These are phyloP conservation scores for Eumeta japonica DNA, from an alignment of 1,140 invertebrate species.

Conservation along the genomic window DNA sequence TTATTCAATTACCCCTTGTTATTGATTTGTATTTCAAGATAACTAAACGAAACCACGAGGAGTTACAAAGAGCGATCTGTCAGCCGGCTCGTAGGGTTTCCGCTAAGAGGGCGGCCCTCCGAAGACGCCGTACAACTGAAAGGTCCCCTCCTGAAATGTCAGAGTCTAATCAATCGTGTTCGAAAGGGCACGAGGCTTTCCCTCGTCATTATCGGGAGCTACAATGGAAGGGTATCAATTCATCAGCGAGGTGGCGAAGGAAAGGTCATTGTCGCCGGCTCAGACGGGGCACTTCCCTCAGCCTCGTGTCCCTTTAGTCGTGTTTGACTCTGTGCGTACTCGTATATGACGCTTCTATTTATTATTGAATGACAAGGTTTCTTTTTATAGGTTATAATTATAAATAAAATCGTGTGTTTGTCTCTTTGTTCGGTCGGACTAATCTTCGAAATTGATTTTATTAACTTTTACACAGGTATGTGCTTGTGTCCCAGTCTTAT, in stretches of 20 bases:
- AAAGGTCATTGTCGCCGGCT: slow-evolving; percentile 22
- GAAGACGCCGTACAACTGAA: slow-evolving; percentile 31
- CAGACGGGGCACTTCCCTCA: slow-evolving; percentile 33
- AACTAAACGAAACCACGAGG: too few species aligned
- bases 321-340: too few species aligned
- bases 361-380: slow-evolving; percentile 17
- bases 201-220: slow-evolving; percentile 34
- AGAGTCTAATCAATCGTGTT: slow-evolving; percentile 45
- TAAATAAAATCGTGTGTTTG: too few species aligned
- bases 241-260: slow-evolving; percentile 30
- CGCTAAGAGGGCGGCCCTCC: too few species aligned
- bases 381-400: neutral
- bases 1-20: too few species aligned
- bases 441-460: too few species aligned
- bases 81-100: slow-evolving; percentile 25
- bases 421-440: too few species aligned
- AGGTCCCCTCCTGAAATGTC: slow-evolving; percentile 43
- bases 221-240: slow-evolving; percentile 22
- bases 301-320: too few species aligned
- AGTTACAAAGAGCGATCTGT: neutral
- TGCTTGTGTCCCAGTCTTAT: too few species aligned
- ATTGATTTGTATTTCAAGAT: too few species aligned
- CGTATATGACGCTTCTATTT: too few species aligned
- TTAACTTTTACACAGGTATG: too few species aligned
- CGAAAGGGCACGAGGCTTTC: slow-evolving; percentile 32